Evolutionary conservation across 2,113 vertebrate genomes (phyloP).

Genomic region (Corythoichthys haematopterus): DNA sequence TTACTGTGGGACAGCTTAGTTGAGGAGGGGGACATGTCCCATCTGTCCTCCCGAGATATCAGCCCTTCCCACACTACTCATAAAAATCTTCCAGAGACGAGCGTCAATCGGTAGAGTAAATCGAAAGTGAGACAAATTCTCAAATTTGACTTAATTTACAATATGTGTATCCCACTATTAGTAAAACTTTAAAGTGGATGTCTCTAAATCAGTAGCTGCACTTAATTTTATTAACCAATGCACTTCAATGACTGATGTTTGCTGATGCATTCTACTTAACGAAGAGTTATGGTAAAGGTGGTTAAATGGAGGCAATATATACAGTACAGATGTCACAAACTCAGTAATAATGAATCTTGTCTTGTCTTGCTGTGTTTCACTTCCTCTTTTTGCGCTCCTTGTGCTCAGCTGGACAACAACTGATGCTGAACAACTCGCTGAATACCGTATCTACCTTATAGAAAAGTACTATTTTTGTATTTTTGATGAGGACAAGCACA

Average conservation of each 20-base stretch:
- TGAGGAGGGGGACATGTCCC: too few relatives aligned
- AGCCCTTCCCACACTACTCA: too few relatives aligned
- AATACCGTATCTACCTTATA: constrained; percentile 61
- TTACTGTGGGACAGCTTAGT: too few relatives aligned
- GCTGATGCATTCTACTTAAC: constrained; percentile 79
- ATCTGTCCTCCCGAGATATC: too few relatives aligned
- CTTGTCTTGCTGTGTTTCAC: constrained; percentile 47
- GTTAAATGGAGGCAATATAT: constrained; percentile 39
- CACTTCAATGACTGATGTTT: constrained; percentile 86
- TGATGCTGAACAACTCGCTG: constrained; percentile 44
- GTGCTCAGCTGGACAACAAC: constrained; percentile 43
- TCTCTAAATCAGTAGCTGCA: constrained; percentile 93
- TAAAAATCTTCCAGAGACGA: background rate
- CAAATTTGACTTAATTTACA: background rate
- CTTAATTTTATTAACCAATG: constrained; percentile 87
- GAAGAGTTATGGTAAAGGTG: constrained; percentile 58
- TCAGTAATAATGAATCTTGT: constrained; percentile 21
- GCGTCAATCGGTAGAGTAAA: background rate
- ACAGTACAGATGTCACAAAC: constrained; percentile 34
- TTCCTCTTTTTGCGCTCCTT: constrained; percentile 45
- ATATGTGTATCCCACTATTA: background rate
- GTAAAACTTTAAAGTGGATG: constrained; percentile 80
- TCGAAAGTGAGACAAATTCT: background rate
- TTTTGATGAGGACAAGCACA: constrained; percentile 74
- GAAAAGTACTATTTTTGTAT: constrained; percentile 75